These are phyloP conservation scores for Arion vulgaris DNA, from an alignment of 1,140 invertebrate genomes.

Conservation along the genomic window DNA sequence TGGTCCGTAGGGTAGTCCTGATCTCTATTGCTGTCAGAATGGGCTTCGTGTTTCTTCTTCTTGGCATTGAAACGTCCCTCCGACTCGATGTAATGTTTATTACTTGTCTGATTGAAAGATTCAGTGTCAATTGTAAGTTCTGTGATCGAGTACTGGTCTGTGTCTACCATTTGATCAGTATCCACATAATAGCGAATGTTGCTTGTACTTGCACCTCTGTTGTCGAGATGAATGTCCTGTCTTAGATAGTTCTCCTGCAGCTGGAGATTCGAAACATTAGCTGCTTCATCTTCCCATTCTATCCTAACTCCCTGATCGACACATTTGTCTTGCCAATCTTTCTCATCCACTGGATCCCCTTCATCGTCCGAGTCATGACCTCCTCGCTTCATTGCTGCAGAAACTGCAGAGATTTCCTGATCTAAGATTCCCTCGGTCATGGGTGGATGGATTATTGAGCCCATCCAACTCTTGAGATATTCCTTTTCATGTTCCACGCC, in stretches of 20 bases:
- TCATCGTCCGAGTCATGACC: neutral
- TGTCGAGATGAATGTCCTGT: no score
- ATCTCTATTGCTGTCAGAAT: neutral
- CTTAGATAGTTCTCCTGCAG: no score
- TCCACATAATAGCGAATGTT: neutral
- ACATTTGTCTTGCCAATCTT: neutral
- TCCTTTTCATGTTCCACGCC: slow-evolving; percentile 12
- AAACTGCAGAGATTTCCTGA: neutral
- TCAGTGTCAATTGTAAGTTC: neutral
- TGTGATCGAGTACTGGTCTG: neutral
- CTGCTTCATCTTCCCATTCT: neutral
- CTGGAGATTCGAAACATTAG: slow-evolving; percentile 17
- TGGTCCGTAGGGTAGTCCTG: neutral
- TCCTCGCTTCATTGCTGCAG: neutral
- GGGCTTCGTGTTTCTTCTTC: slow-evolving; percentile 1
- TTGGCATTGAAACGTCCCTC: neutral
- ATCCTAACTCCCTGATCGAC: neutral
- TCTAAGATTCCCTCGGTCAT: neutral
- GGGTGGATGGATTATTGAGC: slow-evolving; percentile 16
- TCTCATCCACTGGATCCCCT: slow-evolving; percentile 16
- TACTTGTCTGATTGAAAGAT: neutral
- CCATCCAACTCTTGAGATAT: slow-evolving; percentile 22
- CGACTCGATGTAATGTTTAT: neutral
- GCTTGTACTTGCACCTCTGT: neutral
- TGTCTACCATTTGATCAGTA: no score